Conservation (phyloP, 2,113 vertebrate species). For the Gadus macrocephalus region DNA sequence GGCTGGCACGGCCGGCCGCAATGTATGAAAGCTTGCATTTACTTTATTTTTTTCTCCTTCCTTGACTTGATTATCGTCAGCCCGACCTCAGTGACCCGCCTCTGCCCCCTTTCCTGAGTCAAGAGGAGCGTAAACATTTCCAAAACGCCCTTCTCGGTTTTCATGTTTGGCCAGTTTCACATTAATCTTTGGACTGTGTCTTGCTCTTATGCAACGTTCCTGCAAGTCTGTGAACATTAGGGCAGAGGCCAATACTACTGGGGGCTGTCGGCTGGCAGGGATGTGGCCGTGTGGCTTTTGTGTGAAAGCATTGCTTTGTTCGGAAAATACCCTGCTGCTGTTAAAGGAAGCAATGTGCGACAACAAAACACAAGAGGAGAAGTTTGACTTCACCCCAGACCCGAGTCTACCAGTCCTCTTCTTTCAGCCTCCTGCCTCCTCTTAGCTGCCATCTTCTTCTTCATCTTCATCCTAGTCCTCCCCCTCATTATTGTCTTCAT, state of each 20-base stretch:
- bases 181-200: slow-evolving; percentile 35
- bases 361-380: slow-evolving; percentile 41
- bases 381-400: slow-evolving; percentile 33
- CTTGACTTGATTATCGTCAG: slow-evolving; percentile 10
- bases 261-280: slow-evolving; percentile 35
- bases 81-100: slow-evolving; percentile 12
- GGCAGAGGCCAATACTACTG: slow-evolving; percentile 32
- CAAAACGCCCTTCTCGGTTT: slow-evolving; percentile 24
- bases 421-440: slow-evolving; percentile 24
- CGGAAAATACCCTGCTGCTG: slow-evolving; percentile 34
- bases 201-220: slow-evolving; percentile 42
- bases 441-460: background rate
- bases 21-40: slow-evolving; percentile 7
- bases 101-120: slow-evolving; percentile 23
- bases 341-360: slow-evolving; percentile 47
- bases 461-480: background rate
- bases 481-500: background rate
- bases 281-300: slow-evolving; percentile 49
- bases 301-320: slow-evolving; percentile 64
- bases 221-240: slow-evolving; percentile 38
- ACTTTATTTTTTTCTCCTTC: slow-evolving; percentile 28
- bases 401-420: slow-evolving; percentile 15
- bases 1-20: slow-evolving; percentile 14
- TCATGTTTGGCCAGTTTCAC: slow-evolving; percentile 30
- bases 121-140: slow-evolving; percentile 38